Base-by-base conservation (phyloP, 2,888 invertebrate genomes). In the Chesias legatella region DNA sequence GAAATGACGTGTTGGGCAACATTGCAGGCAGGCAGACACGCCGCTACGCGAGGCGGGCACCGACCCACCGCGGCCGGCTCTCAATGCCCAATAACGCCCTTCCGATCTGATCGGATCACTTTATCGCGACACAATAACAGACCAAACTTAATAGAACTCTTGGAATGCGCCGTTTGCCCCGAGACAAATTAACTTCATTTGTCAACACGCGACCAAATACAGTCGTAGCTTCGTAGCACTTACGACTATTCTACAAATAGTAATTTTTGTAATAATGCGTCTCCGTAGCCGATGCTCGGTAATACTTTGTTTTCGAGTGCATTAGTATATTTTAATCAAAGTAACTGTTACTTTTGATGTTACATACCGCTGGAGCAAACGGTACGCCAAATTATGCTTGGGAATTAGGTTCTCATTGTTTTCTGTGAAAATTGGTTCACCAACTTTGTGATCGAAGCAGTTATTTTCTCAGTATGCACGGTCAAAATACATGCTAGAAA, bases 1-100 rank as follows among this genome's bases (percentile, higher is more conserved):
- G 76, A 85, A 83, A 85, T 81, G 67, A 77, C 74, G 75, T 80
- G 80, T 86, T 85, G 74, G 63, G 85, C 77, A 85, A 86, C 67
- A 65, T 62, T 58, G 62, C 55, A 54, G 56, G 48, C 57, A 11
- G 33, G 62, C 60, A 56, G 58, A 56, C 61, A 61, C 43, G 63
- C 68, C 60, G 63, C 60, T 58, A 48, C 43, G 53, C 54, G 53
- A 53, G 54, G 40, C 52, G 50, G 67, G 57, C 70, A 67, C 60
- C 76, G 74, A 73, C 68, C 75, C 71, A 71, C 64, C 67, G 60
- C 57, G 51, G 33, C 56, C 58, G 50, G 51, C 54, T 51, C 62
- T 67, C 63, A 64, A 51, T 58, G 48, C 56, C 58, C 60, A 62
- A 53, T 51, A 43, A 62, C 67, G 77, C 83, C 79, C 79, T 79